Conservation (phyloP, 2,797 vertebrate species). For the Chloroceryle amazona region DNA sequence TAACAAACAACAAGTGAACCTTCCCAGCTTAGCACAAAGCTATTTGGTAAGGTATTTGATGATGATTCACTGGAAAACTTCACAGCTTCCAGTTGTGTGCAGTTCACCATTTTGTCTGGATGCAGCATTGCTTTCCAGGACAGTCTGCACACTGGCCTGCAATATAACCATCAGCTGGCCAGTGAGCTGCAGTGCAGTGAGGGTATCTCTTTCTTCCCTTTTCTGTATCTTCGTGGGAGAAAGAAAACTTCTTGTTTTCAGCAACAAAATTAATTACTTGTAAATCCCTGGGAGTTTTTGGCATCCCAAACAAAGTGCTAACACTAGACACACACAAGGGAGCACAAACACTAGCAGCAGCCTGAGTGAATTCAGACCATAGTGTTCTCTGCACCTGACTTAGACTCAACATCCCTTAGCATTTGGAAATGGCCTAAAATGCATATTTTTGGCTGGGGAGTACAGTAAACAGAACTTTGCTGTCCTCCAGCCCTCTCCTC, state of each 20-base stretch:
- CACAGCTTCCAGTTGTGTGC: not conserved
- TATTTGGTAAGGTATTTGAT: not conserved
- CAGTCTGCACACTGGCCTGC: not conserved
- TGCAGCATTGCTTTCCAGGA: not conserved
- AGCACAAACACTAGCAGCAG: not conserved
- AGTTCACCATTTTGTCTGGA: not conserved
- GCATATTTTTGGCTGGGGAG: fast-evolving
- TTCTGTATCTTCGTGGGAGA: not conserved
- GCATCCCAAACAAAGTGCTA: not conserved
- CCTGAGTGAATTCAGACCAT: not conserved
- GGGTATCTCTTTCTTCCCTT: not conserved
- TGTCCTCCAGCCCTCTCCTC: not conserved
- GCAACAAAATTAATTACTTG: not conserved
- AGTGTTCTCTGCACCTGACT: too few species aligned
- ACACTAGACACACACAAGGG: not conserved
- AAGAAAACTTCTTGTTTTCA: not conserved
- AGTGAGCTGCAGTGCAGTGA: fast-evolving
- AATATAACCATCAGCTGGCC: not conserved
- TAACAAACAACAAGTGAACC: not conserved
- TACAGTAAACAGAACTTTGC: not conserved
- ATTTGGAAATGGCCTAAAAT: not conserved
- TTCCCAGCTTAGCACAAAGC: not conserved
- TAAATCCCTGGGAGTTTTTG: not conserved
- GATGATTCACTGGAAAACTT: not conserved
- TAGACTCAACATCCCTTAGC: not conserved